Percentiles rank a stretch among this genome's conserved stretches.
Evolutionary conservation across 2,888 invertebrate species (phyloP).

Genomic region (Cataglyphis livida): DNA sequence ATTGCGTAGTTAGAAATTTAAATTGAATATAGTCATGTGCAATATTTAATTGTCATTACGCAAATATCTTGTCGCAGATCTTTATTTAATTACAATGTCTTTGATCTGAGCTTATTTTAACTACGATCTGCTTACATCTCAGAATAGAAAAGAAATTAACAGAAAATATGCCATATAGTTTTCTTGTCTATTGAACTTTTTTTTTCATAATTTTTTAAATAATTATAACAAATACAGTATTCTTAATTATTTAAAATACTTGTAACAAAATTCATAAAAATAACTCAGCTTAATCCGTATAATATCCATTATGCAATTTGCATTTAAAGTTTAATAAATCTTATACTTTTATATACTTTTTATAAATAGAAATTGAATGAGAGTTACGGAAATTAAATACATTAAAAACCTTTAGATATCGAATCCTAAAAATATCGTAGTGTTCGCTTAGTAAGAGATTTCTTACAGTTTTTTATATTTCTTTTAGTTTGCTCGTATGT

Average conservation of each 20-base stretch:
- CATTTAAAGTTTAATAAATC: neutral
- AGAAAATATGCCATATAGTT: neutral
- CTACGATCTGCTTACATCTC: neutral
- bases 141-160: neutral
- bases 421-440: neutral
- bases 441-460: constrained; percentile 14
- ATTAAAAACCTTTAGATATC: neutral
- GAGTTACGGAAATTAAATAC: neutral
- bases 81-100: neutral
- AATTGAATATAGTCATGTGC: constrained; percentile 18
- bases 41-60: neutral
- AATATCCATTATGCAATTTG: neutral
- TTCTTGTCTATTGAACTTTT: neutral
- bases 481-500: neutral
- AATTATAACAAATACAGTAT: neutral
- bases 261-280: neutral
- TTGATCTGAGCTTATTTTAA: neutral
- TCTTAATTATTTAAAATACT: neutral
- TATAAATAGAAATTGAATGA: neutral
- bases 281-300: neutral
- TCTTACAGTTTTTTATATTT: neutral
- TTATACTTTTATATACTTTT: neutral
- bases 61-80: neutral
- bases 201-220: neutral
- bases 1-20: neutral